Base-by-base conservation (phyloP, 2,888 invertebrate species). In the Malthinus flaveolus region DNA sequence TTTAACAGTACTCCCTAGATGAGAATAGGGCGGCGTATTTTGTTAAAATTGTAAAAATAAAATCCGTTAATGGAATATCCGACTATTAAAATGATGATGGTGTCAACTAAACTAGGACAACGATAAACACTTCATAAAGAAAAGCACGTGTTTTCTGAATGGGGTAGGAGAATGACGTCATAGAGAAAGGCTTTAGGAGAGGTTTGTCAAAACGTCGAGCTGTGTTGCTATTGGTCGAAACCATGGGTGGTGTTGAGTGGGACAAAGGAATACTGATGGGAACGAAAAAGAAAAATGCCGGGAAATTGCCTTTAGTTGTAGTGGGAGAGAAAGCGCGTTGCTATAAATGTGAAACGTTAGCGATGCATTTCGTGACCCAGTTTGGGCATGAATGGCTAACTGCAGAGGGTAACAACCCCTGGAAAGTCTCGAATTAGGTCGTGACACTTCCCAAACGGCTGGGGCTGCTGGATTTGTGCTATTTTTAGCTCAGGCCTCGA, bases 381-480 rank as follows among this genome's bases (percentile, higher is more conserved):
- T 74, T 75, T 64, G 65, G 63, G 64, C 71, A 73, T 73, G 74
- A 74, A 74, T 74, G 74, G 68, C 68, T 71, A 42, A 69, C 70
- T 68, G 72, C 70, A 67, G 66, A 75, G 76, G 76, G 75, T 75
- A 75, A 74, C 75, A 76, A 76, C 75, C 77, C 77, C 71, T 68
- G 70, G 69, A 73, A 72, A 70, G 63, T 71, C 71, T 71, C 66
- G 70, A 76, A 74, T 72, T 73, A 66, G 74, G 74, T 73, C 73
- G 67, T 63, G 68, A 67, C 64, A 66, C 67, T 64, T 63, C 61
- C 66, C 63, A 51, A 62, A 64, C 60, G 60, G 58, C 62, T 61
- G 63, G 67, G 63, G 59, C 52, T 59, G 52, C 49, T 51, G 45
- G 56, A 64, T 61, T 59, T 49, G 56, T 49, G 60, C 61, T 66